Base-by-base conservation (phyloP, 2,888 invertebrate genomes). In the Lasioglossum figueresi region DNA sequence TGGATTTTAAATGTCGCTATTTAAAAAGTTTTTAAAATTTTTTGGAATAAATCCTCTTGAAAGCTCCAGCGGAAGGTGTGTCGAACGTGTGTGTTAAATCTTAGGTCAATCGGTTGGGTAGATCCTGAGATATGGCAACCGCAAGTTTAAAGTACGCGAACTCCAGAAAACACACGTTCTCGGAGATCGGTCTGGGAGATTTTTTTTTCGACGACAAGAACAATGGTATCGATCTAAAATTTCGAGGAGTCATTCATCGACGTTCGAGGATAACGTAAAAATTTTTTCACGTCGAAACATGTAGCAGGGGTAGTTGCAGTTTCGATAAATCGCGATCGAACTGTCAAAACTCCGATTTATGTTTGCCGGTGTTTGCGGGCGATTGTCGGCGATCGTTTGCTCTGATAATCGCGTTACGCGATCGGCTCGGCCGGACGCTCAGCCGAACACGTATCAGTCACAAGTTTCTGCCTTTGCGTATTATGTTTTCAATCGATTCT, bases 401-500 rank as follows among this genome's bases (percentile, higher is more conserved):
- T 0, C 34, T 0, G 66, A 31, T 34, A 66, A 66, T 66, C 63
- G 63, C 31, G 63, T 59, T 59, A 66, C 31, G 12, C 31, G 27
- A 16, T 66, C 31, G 19, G 3, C 66, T 31, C 34, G 66, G 2
- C 5, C 4, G 27, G 27, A 4, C 14, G 59, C 27, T 14, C 63
- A 34, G 19, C 31, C 19, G 8, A 8, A 19, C 34, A 19, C 27
- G 31, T 19, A 59, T 43, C 59, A 4, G 14, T 31, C 12, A n/a
- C n/a, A 73, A 82, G 68, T 59, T 73, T 73, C 45, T 74, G 68
- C 31, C 48, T 43, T 68, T 48, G 81, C 56, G 70, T 66, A 45
- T 75, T 70, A 73, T 45, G 59, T 83, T 79, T 66, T 37, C 75
- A 52, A 84, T 84, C 79, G 84, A 84, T 84, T 48, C 75, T 23